phyloP scores from a whole-genome alignment of 2,797 vertebrate genomes.

The Nasua narica region DNA sequence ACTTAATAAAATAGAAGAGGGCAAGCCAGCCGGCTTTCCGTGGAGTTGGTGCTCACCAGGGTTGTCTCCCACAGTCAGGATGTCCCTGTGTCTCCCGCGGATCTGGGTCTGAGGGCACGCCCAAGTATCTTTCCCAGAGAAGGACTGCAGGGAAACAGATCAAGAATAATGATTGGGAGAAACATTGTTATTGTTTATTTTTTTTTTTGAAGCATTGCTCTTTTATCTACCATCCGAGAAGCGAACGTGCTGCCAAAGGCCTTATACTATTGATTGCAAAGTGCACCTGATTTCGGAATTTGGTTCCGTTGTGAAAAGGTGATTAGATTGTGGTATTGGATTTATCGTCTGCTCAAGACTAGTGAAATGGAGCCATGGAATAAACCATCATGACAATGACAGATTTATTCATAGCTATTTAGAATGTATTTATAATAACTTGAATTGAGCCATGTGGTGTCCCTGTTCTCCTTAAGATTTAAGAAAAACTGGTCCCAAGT shows the following conservation, averaged over 20 bases:
- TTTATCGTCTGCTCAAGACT: neutral
- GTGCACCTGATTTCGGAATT: neutral
- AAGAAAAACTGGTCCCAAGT: neutral
- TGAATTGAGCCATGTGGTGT: neutral
- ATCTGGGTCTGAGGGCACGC: neutral
- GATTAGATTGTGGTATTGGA: neutral
- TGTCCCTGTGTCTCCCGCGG: neutral
- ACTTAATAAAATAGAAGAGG: slow-evolving; percentile 60
- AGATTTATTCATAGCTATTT: neutral
- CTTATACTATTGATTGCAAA: neutral
- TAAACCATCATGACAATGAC: neutral
- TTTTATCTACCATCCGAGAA: neutral
- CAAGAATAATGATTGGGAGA: neutral
- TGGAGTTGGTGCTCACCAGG: accelerated
- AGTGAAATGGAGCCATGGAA: neutral
- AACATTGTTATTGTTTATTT: neutral
- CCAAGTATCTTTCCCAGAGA: neutral
- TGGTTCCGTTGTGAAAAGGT: neutral
- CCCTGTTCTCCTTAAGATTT: neutral
- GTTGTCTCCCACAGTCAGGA: neutral
- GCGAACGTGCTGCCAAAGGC: neutral
- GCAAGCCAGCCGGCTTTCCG: neutral
- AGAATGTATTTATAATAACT: neutral
- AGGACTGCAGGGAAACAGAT: neutral
- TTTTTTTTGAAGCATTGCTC: neutral